These are phyloP conservation scores for Epinephelus lanceolatus DNA, from an alignment of 2,113 vertebrate genomes.

Conservation along the genomic window DNA sequence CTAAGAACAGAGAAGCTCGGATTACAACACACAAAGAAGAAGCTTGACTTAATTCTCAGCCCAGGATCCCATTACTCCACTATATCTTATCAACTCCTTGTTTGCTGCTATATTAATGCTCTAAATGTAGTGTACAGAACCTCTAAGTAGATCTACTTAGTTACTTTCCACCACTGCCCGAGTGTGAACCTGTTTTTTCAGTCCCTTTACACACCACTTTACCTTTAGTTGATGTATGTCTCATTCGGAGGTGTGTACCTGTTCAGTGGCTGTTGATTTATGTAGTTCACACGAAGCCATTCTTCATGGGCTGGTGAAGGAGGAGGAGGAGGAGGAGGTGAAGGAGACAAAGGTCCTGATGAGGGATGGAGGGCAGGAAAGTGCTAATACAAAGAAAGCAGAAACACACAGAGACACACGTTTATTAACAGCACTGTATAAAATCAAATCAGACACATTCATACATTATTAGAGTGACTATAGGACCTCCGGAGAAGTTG, in stretches of 20 bases:
- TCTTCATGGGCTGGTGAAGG: constrained; percentile 36
- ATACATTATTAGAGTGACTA: constrained; percentile 3
- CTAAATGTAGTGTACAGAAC: too few relatives aligned
- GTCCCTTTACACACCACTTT: not conserved
- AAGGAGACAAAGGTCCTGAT: constrained; percentile 2
- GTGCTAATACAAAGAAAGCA: constrained; percentile 21
- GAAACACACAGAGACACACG: constrained; percentile 4
- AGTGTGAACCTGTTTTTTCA: not conserved
- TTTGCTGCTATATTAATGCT: too few relatives aligned
- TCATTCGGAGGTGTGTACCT: constrained; percentile 12
- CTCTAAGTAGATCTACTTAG: too few relatives aligned
- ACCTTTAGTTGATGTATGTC: not conserved
- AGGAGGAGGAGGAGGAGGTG: constrained; percentile 24
- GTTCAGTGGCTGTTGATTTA: constrained; percentile 46
- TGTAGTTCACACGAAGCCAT: constrained; percentile 37
- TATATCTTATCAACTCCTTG: too few relatives aligned
- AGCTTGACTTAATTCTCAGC: too few relatives aligned
- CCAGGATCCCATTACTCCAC: too few relatives aligned
- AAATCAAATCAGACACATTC: constrained; percentile 36
- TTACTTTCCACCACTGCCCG: not conserved
- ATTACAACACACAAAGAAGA: too few relatives aligned
- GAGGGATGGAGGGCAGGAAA: constrained; percentile 38
- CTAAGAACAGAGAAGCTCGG: too few relatives aligned
- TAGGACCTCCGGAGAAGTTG: constrained; percentile 11
- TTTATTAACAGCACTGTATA: constrained; percentile 37